Conservation (phyloP, 2,888 invertebrate genomes). For the Drosophila mimica region DNA sequence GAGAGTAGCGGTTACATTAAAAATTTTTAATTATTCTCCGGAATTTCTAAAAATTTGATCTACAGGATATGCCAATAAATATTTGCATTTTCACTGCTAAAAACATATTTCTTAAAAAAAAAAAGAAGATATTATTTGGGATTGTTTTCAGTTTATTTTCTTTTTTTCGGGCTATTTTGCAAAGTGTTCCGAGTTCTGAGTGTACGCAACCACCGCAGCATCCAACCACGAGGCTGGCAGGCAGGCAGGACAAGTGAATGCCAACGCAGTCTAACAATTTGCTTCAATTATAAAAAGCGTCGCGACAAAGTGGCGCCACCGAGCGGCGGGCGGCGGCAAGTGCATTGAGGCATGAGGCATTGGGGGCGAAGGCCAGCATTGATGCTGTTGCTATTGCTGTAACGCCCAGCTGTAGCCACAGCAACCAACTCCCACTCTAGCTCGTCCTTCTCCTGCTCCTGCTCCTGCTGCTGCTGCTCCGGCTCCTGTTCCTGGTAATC, state of each 20-base stretch:
- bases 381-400: constrained; percentile 37
- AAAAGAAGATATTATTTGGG: not conserved
- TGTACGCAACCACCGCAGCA: constrained; percentile 6
- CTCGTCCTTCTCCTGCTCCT: not conserved
- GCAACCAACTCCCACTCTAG: not conserved
- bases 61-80: not conserved
- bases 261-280: constrained; percentile 78
- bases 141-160: not conserved
- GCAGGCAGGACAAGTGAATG: constrained; percentile 63
- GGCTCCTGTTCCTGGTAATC: constrained; percentile 55
- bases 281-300: constrained; percentile 81
- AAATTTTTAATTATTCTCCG: not conserved
- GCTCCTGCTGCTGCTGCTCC: constrained; percentile 10
- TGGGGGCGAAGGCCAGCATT: constrained; percentile 31
- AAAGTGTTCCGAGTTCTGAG: not conserved
- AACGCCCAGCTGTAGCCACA: not conserved
- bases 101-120: not conserved
- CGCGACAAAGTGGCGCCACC: constrained; percentile 81
- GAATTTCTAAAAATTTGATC: not conserved
- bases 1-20: not conserved
- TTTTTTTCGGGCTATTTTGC: not conserved
- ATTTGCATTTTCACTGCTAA: not conserved
- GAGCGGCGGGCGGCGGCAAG: constrained; percentile 57
- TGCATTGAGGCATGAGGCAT: constrained; percentile 47
- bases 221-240: constrained; percentile 12